Conservation (phyloP, 2,113 vertebrate species). For the Conger conger region DNA sequence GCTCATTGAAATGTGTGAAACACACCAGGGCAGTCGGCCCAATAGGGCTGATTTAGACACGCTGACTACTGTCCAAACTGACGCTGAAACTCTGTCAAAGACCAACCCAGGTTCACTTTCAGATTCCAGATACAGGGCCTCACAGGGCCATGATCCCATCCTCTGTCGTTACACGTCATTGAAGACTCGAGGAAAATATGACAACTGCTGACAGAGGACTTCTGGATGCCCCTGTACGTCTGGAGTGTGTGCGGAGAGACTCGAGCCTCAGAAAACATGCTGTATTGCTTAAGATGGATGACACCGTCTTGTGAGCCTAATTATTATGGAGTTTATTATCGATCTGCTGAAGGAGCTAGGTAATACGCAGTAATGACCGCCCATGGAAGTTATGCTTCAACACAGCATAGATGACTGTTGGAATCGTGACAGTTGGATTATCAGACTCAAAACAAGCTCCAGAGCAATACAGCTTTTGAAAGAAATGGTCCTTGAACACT, state of each 20-base stretch:
- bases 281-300: neutral
- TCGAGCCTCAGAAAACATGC: neutral
- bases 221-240: neutral
- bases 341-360: conserved; percentile 26
- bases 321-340: neutral
- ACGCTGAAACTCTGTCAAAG: neutral
- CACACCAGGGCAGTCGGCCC: neutral
- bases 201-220: neutral
- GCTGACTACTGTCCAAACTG: neutral
- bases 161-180: neutral
- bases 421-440: neutral
- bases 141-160: neutral
- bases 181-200: neutral
- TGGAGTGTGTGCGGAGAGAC: neutral
- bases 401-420: conserved; percentile 20
- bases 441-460: conserved; percentile 22
- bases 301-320: neutral
- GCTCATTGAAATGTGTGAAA: neutral
- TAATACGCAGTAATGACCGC: conserved; percentile 26
- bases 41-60: neutral
- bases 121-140: neutral
- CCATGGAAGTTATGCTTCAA: conserved; percentile 4
- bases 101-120: neutral
- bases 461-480: neutral
- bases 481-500: neutral